Evolutionary conservation across 2,113 vertebrate species (phyloP), one percentile per base, ranked within the genome.

Genomic region (Petaurus breviceps): DNA sequence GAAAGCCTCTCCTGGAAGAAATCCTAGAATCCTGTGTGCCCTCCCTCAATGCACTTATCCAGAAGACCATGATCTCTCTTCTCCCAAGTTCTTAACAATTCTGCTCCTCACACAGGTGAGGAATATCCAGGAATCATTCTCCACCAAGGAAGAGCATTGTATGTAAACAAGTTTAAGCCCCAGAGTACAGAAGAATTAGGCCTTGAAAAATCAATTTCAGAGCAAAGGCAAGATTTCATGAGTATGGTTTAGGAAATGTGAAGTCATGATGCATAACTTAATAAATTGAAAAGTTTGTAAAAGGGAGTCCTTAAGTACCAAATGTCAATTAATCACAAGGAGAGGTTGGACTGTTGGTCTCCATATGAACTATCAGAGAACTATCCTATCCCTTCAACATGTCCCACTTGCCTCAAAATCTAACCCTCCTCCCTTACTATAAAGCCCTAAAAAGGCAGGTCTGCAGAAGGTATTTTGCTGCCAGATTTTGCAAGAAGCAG

Each of bases 151-250:
- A 77, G 12, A 77, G 61, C n/a, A 31, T n/a, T 22, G 12, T 28
- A 1, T 57, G 77, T 91, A 90, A 91, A 52, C 0, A 31, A n/a
- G 55, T 37, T 77, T n/a, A n/a, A 95, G 14, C 49, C 9, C 31
- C 22, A 24, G 19, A 1, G 47, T 0, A 6, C 0, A 2, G 43
- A 92, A 51, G 1, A 37, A 26, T 19, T n/a, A 11, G 22, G 4
- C 23, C 43, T 1, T 0, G 31, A 77, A 77, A n/a, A 77, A 77
- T 77, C n/a, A 77, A n/a, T 19, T 77, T 77, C 61, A 77, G 61
- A 55, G 51, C 23, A 77, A 37, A 28, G 2, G 6, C 57, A 90
- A 37, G 68, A 57, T 16, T 77, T 0, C 0, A 53, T 51, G 26
- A 5, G 7, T 24, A 26, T 84, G 28, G 24, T 57, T 12, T 0